phyloP scores from a whole-genome alignment of 2,113 vertebrate species.

The Ailuropoda melanoleuca region DNA sequence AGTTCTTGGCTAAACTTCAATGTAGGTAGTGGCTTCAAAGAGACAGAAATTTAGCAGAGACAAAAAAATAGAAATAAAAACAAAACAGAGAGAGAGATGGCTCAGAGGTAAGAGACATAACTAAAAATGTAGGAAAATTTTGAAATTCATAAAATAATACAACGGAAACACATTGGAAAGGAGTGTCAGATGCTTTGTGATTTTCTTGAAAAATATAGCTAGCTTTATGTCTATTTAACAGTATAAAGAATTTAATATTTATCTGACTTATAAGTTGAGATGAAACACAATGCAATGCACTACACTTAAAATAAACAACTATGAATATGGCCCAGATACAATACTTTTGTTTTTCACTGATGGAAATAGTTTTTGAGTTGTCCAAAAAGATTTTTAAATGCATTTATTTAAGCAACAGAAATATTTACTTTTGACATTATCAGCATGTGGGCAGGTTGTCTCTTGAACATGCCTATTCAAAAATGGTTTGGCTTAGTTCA shows the following conservation, averaged over 20 bases:
- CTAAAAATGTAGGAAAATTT: background rate
- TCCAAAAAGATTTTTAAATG: constrained; percentile 49
- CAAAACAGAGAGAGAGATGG: background rate
- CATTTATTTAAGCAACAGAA: constrained; percentile 55
- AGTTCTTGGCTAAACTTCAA: constrained; percentile 29
- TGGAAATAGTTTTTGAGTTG: background rate
- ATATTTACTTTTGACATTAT: constrained; percentile 46
- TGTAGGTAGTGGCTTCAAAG: constrained; percentile 25
- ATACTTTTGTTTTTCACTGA: background rate
- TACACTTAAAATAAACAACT: background rate
- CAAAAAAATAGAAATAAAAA: background rate
- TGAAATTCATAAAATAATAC: background rate
- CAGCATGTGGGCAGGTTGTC: constrained; percentile 24
- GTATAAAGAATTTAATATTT: background rate
- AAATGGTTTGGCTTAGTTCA: constrained; percentile 47
- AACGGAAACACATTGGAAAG: background rate
- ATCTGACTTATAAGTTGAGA: background rate
- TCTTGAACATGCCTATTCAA: background rate
- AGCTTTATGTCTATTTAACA: background rate
- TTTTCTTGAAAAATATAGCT: background rate
- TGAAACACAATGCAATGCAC: background rate
- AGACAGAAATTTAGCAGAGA: background rate
- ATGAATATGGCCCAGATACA: background rate
- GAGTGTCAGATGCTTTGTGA: background rate
- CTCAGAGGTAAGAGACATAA: background rate